Evolutionary conservation across 2,797 vertebrate species (phyloP).

Genomic region (Brachyalestes nurse): DNA sequence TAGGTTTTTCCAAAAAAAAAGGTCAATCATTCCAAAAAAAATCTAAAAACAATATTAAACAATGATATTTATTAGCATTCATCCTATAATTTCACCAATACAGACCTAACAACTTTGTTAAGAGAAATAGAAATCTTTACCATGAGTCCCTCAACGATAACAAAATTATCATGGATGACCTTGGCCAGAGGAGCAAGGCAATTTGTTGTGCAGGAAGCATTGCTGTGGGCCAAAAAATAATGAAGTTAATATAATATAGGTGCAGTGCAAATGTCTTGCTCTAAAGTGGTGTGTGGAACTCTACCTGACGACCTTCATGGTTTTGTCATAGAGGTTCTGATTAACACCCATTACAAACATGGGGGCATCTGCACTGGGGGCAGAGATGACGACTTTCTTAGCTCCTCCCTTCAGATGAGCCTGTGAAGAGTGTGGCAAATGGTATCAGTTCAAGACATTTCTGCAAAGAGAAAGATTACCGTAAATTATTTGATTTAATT

Average conservation of each 20-base stretch:
- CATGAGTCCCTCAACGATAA: constrained; percentile 95
- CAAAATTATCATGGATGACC: constrained; percentile 94
- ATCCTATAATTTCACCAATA: constrained; percentile 16
- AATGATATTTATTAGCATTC: too few relatives aligned
- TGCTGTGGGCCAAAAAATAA: constrained; percentile 72
- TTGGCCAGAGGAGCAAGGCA: constrained; percentile 96
- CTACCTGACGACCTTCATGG: constrained; percentile 91
- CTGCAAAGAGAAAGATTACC: too few relatives aligned
- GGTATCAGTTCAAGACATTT: too few relatives aligned
- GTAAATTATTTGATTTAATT: too few relatives aligned
- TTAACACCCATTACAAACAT: constrained; percentile 99
- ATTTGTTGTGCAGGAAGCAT: constrained; percentile 98
- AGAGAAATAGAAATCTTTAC: constrained; percentile 65
- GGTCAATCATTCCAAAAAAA: too few relatives aligned
- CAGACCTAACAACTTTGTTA: too few relatives aligned
- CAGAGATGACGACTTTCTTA: constrained; percentile 95
- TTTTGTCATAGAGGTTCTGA: constrained; percentile 92
- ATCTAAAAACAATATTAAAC: too few relatives aligned
- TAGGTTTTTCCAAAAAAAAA: too few relatives aligned
- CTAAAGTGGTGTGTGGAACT: too few relatives aligned
- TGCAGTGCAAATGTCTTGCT: too few relatives aligned
- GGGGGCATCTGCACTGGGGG: constrained; percentile 94
- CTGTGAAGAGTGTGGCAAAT: constrained; percentile 64
- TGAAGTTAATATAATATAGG: too few relatives aligned
- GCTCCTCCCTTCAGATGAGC: constrained; percentile 95